Evolutionary conservation across 2,113 vertebrate species (phyloP).

Genomic region (cattle (Bos taurus)): DNA sequence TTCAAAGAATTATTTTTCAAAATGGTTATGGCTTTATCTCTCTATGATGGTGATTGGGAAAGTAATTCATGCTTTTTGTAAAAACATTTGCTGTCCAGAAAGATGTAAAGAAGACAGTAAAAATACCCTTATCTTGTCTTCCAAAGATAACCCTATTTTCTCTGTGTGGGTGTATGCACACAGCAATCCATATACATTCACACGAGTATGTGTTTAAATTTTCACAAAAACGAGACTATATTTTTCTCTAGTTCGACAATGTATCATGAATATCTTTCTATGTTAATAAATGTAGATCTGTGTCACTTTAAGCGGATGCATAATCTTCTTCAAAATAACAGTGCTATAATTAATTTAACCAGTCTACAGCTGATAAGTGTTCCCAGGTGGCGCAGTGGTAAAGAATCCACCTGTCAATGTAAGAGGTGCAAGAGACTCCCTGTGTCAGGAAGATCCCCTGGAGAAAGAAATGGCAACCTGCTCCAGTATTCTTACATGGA

Average conservation of each 20-base stretch:
- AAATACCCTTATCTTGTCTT: neutral
- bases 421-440: neutral
- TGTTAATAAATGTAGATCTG: neutral
- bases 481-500: neutral
- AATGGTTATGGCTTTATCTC: conserved; percentile 1
- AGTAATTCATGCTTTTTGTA: neutral
- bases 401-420: neutral
- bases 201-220: neutral
- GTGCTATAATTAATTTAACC: neutral
- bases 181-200: neutral
- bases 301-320: neutral
- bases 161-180: neutral
- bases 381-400: neutral
- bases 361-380: conserved; percentile 12
- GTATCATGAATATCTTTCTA: neutral
- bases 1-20: neutral
- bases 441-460: neutral
- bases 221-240: conserved; percentile 27
- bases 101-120: neutral
- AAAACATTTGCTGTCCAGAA: neutral
- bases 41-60: conserved; percentile 1
- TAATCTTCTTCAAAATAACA: conserved; percentile 38
- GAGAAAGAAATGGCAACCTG: neutral
- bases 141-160: neutral
- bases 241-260: neutral